A percentile compares a stretch with the other conserved stretches of the same genome.
These are phyloP conservation scores for Diorhabda carinulata DNA, from an alignment of 1,140 invertebrate genomes.

Conservation along the genomic window DNA sequence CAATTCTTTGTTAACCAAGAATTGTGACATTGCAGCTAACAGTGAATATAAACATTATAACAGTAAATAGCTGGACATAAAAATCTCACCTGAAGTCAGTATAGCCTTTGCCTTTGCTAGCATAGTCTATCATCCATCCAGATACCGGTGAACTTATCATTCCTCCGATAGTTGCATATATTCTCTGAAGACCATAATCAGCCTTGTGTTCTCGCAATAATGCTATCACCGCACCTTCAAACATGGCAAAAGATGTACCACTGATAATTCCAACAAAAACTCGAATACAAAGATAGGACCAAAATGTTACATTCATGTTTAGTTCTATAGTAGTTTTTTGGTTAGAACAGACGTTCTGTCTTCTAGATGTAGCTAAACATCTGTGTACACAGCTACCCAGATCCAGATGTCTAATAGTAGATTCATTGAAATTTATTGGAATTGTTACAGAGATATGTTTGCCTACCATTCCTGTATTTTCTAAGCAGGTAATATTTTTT, in stretches of 20 bases:
- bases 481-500: constrained; percentile 21
- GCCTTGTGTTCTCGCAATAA: constrained; percentile 72
- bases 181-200: constrained; percentile 74
- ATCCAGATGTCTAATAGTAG: constrained; percentile 32
- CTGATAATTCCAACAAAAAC: constrained; percentile 69
- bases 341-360: constrained; percentile 60
- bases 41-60: too few species aligned
- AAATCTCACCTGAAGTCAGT: constrained; percentile 66
- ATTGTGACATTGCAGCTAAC: too few species aligned
- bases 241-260: constrained; percentile 75
- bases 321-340: constrained; percentile 55
- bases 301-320: constrained; percentile 67
- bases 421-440: constrained; percentile 39
- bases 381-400: constrained; percentile 43
- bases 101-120: constrained; percentile 57
- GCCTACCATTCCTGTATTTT: constrained; percentile 19
- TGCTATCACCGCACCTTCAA: constrained; percentile 77
- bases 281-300: constrained; percentile 69
- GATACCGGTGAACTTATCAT: constrained; percentile 77
- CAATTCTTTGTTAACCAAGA: too few species aligned
- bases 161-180: constrained; percentile 73
- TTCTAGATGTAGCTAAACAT: constrained; percentile 56
- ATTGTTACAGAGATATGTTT: constrained; percentile 43
- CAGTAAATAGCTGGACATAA: too few species aligned
- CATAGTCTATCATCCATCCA: constrained; percentile 69